Evolutionary conservation across 2,113 vertebrate genomes (phyloP), one percentile per base, ranked within the genome.

Genomic region (Calyptomena viridis): DNA sequence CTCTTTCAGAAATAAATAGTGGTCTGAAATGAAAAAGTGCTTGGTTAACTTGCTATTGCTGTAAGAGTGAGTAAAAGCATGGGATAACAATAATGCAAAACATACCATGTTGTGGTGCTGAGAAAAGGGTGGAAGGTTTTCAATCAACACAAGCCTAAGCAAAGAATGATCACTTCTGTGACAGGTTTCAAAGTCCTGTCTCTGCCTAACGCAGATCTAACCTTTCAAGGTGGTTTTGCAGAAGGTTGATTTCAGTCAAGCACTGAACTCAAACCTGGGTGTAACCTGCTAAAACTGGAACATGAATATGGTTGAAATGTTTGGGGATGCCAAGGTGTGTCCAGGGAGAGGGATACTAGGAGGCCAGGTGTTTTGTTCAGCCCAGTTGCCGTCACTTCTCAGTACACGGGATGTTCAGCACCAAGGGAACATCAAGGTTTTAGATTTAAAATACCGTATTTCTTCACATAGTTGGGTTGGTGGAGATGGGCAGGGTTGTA

Each of bases 1-100:
- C 95, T 96, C 81, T 97, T 97, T 97, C 97, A 97, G 93, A 97
- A 96, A 78, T 80, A 93, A 96, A 96, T 95, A 95, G 49, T 84
- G 96, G 40, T 95, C 79, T 96, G 81, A 92, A 97, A 89, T 89
- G 17, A 91, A 97, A 92, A 97, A 97, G 84, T 81, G 49, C 78
- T 96, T 87, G 59, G 90, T 97, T 97, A 96, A 84, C 86, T 96
- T 95, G 64, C 87, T 88, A 72, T 88, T 86, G 68, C 82, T 90
- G 71, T 80, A 64, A 92, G 55, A 35, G 86, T 73, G 60, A 79
- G 56, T 83, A 95, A 97, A 95, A 85, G 46, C 91, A 81, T 80
- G 76, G 66, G 58, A 46, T 53, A 79, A 91, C 25, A 89, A 87
- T 82, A 97, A 82, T 53, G 71, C 17, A 90, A 91, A 91, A 93